phyloP scores from a whole-genome alignment of 2,888 invertebrate genomes.

The Glomeris marginata region DNA sequence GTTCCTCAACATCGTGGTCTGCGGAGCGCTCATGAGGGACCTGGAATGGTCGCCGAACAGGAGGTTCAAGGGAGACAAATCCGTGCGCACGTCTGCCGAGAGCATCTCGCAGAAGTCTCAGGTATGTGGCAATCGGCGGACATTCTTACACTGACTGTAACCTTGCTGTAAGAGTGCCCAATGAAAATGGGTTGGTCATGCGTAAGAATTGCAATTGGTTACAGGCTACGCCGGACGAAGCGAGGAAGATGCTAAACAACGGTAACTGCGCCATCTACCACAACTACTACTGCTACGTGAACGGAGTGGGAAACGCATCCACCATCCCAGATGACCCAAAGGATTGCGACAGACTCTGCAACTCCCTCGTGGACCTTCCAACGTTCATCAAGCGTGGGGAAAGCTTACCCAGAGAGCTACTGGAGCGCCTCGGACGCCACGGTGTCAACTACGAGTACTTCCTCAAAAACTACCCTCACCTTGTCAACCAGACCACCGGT shows the following conservation, averaged over 20 bases:
- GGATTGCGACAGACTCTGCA: conserved; percentile 18
- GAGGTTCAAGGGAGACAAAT: conserved; percentile 27
- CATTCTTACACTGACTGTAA: too few relatives aligned
- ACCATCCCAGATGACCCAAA: conserved; percentile 17
- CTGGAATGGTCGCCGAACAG: conserved; percentile 58
- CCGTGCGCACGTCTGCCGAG: conserved; percentile 14
- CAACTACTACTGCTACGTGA: conserved; percentile 40
- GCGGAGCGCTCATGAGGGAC: conserved; percentile 66
- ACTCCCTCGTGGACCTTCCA: conserved; percentile 66
- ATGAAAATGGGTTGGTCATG: too few relatives aligned
- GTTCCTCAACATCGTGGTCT: conserved; percentile 65
- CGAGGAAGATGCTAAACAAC: conserved; percentile 21
- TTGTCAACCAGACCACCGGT: conserved; percentile 34
- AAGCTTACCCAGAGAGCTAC: conserved; percentile 57
- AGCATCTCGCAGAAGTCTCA: conserved; percentile 9
- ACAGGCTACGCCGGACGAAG: conserved; percentile 7
- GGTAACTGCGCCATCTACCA: conserved; percentile 44
- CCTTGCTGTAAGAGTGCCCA: too few relatives aligned
- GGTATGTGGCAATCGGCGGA: too few relatives aligned
- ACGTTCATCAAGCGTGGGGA: conserved; percentile 66
- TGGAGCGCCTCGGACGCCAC: conserved; percentile 51
- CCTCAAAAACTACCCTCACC: conserved; percentile 56
- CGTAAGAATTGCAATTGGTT: too few relatives aligned
- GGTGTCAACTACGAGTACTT: conserved; percentile 55
- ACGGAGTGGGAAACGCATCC: conserved; percentile 22